Evolutionary conservation across 2,113 vertebrate genomes (phyloP).

Genomic region (Prochilodus magdalenae): DNA sequence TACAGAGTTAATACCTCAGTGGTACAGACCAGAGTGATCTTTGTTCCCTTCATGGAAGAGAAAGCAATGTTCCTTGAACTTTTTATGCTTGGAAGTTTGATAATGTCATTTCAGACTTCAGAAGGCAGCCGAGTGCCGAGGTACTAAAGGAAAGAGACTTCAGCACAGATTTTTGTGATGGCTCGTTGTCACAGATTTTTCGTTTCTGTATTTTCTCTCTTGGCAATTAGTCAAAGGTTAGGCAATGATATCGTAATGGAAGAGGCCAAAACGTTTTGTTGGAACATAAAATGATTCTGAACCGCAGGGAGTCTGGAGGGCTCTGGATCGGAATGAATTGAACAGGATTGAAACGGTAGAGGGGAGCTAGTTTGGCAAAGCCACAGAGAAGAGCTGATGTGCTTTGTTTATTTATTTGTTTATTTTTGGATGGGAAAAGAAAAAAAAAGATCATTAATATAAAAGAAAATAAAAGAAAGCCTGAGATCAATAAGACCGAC

Average conservation of each 20-base stretch:
- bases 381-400: neutral
- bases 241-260: neutral
- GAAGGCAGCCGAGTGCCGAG: neutral
- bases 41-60: neutral
- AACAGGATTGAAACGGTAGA: neutral
- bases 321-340: neutral
- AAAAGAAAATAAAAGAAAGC: neutral
- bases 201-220: neutral
- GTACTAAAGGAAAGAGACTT: neutral
- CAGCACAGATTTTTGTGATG: neutral
- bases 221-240: neutral
- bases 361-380: constrained; percentile 16
- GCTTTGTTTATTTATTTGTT: neutral
- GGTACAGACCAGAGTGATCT: neutral
- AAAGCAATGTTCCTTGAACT: neutral
- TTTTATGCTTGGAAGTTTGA: constrained; percentile 8
- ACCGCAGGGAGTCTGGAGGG: neutral
- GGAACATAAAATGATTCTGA: neutral
- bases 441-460: neutral
- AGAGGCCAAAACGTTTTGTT: neutral
- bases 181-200: neutral
- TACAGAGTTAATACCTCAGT: neutral
- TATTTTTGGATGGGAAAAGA: neutral
- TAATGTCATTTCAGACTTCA: neutral
- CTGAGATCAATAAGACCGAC: neutral